Evolutionary conservation across 1,140 invertebrate genomes (phyloP), one percentile per base, ranked within the genome.

Genomic region (Drosophila subpulchrella): DNA sequence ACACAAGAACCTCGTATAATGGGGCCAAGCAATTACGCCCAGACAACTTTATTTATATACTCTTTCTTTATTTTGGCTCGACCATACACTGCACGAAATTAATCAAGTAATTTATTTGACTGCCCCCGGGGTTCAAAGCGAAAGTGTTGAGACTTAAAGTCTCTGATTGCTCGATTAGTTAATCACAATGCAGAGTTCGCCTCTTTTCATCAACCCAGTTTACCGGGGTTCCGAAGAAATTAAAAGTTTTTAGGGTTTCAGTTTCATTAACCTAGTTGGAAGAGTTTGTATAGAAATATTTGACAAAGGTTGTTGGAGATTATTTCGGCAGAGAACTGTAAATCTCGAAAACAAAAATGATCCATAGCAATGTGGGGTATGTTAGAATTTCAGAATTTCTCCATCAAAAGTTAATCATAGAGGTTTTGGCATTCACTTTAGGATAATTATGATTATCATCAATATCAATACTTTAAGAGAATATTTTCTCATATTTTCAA

Each of bases 11-110:
- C 66, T 39, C 24, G 7, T 15, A 39, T 65, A 85, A 83, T 70
- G 82, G 57, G 82, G 82, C 79, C 82, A 86, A 83, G 63, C 75
- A 82, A 88, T 86, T 88, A 86, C 79, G 83, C 83, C 79, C 75
- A 75, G 77, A 79, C 83, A 83, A 79, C 75, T 79, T 79, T 66
- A 79, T 79, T 71, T 66, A 44, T 66, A 34, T 63, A 55, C 34
- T 32, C 17, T 42, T 62, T 20, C 20, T 20, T 47, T 50, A 66
- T 51, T 48, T 47, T 13, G 67, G 50, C 34, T 59, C 47, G 11
- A n/a, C 39, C 42, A 62, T 78, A 63, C 82, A 85, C 84, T 88
- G 79, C 20, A 34, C 68, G 41, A 86, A 88, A 83, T 79, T 71
- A 79, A 89, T 83, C 78, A 59, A 88, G 83, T 58, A 75, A 79